Conservation (phyloP, 1,140 invertebrate species). For the Sogatella furcifera region DNA sequence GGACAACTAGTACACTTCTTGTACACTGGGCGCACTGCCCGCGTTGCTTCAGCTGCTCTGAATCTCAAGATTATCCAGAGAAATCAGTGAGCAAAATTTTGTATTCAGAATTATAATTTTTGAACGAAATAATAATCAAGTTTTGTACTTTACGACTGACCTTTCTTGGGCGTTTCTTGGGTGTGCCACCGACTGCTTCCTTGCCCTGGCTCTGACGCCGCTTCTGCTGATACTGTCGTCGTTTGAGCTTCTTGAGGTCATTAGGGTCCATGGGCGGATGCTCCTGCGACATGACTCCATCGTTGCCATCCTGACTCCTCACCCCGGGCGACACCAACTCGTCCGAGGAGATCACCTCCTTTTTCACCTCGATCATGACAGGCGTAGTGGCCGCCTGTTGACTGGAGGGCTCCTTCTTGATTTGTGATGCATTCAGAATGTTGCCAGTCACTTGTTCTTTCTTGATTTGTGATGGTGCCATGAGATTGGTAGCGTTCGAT, state of each 20-base stretch:
- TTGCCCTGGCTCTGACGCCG: constrained; percentile 55
- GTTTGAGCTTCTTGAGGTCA: constrained; percentile 63
- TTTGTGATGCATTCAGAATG: background rate
- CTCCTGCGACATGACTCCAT: background rate
- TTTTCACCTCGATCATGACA: constrained; percentile 33
- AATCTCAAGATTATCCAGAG: no score
- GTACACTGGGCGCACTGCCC: no score
- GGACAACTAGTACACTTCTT: no score
- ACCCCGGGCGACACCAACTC: constrained; percentile 35
- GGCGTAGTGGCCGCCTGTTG: constrained; percentile 11
- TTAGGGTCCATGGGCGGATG: constrained; percentile 6
- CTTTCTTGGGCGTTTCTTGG: constrained; percentile 73
- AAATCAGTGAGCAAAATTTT: no score
- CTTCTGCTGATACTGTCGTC: constrained; percentile 75
- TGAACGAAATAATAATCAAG: no score
- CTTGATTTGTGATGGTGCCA: background rate
- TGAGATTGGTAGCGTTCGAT: background rate
- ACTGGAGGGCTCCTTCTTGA: constrained; percentile 6
- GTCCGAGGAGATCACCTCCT: constrained; percentile 39
- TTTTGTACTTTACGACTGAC: constrained; percentile 23
- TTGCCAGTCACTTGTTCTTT: background rate
- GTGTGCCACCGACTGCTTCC: constrained; percentile 37
- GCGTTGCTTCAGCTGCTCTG: no score
- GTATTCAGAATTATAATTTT: no score
- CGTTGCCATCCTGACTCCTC: constrained; percentile 4